Evolutionary conservation across 2,113 vertebrate genomes (phyloP).

Genomic region (Ariopsis seemanni): DNA sequence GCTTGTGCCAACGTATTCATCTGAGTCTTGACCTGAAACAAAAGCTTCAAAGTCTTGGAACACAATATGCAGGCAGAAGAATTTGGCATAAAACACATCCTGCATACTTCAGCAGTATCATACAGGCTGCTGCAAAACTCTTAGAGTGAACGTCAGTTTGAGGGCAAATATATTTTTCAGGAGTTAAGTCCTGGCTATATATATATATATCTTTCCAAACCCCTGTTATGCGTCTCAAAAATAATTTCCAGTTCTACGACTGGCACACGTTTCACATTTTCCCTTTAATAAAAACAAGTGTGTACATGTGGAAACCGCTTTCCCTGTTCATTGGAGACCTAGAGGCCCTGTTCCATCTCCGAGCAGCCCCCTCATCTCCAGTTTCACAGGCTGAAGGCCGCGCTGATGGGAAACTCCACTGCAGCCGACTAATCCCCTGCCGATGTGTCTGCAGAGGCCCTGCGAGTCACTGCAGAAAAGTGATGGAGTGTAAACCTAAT

Average conservation of each 20-base stretch:
- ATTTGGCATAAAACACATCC: slow-evolving; percentile 27
- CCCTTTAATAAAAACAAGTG: slow-evolving; percentile 26
- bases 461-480: slow-evolving; percentile 27
- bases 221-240: not conserved
- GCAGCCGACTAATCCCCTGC: slow-evolving; percentile 36
- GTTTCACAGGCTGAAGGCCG: slow-evolving; percentile 41
- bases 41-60: slow-evolving; percentile 52
- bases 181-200: not conserved
- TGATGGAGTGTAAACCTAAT: slow-evolving; percentile 44
- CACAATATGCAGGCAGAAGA: slow-evolving; percentile 34
- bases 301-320: slow-evolving; percentile 35
- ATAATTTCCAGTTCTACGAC: not conserved
- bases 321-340: slow-evolving; percentile 17
- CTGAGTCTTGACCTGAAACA: slow-evolving; percentile 42
- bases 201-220: not conserved
- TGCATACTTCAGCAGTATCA: slow-evolving; percentile 28
- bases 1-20: slow-evolving; percentile 44
- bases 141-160: not conserved
- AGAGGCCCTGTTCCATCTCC: slow-evolving; percentile 27
- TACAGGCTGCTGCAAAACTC: slow-evolving; percentile 16
- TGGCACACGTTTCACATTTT: slow-evolving; percentile 20
- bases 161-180: not conserved
- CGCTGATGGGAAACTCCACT: slow-evolving; percentile 43
- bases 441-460: slow-evolving; percentile 32
- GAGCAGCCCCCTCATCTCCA: slow-evolving; percentile 17